A percentile compares a stretch with the other conserved stretches of the same genome.
phyloP scores from a whole-genome alignment of 2,888 invertebrate species.

The Hofmannophila pseudospretella region DNA sequence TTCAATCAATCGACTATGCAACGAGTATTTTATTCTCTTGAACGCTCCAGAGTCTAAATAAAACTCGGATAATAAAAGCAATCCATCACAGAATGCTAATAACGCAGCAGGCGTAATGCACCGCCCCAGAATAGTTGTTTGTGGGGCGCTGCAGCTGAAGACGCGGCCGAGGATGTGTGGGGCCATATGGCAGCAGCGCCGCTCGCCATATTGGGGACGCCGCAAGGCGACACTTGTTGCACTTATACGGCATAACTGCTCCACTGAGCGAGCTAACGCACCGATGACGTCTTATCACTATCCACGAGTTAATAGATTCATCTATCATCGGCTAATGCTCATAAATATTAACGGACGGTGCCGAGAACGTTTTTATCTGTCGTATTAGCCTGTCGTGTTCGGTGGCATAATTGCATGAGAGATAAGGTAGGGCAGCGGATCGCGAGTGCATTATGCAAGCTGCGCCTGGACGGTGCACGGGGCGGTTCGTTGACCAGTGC shows the following conservation, averaged over 20 bases:
- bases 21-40: neutral
- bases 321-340: slow-evolving; percentile 29
- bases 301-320: slow-evolving; percentile 33
- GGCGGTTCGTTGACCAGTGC: slow-evolving; percentile 77
- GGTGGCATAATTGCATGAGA: slow-evolving; percentile 47
- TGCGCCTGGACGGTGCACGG: slow-evolving; percentile 34
- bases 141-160: slow-evolving; percentile 38
- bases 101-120: slow-evolving; percentile 16
- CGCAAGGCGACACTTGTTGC: slow-evolving; percentile 76
- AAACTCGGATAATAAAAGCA: slow-evolving; percentile 4
- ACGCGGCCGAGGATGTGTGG: slow-evolving; percentile 61
- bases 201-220: slow-evolving; percentile 68
- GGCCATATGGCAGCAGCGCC: slow-evolving; percentile 68
- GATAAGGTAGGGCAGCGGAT: slow-evolving; percentile 46
- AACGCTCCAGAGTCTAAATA: neutral
- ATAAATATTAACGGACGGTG: slow-evolving; percentile 28
- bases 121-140: slow-evolving; percentile 38
- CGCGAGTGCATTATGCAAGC: slow-evolving; percentile 65
- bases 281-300: slow-evolving; percentile 44
- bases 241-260: slow-evolving; percentile 74
- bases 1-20: neutral
- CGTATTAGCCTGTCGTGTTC: slow-evolving; percentile 25
- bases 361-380: slow-evolving; percentile 16
- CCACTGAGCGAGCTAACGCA: slow-evolving; percentile 53
- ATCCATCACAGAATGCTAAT: slow-evolving; percentile 11